Conservation (phyloP, 2,113 vertebrate genomes). For the Campylorhamphus procurvoides region DNA sequence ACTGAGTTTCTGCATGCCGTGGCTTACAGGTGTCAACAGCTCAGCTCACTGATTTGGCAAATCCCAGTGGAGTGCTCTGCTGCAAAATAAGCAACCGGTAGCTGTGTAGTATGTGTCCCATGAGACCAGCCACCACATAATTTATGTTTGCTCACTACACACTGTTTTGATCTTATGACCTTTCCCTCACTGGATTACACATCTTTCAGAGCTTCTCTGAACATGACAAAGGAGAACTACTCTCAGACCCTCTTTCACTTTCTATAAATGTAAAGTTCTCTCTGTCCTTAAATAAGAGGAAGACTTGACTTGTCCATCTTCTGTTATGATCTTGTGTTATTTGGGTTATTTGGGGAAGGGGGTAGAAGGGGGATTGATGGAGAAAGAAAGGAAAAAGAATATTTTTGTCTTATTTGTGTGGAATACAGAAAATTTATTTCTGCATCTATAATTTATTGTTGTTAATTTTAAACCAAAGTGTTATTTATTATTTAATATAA, state of each 20-base stretch:
- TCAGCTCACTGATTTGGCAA: neutral
- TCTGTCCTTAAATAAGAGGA: neutral
- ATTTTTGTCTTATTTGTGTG: neutral
- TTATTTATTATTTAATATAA: neutral
- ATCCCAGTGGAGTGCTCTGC: neutral
- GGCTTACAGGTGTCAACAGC: neutral
- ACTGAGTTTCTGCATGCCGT: neutral
- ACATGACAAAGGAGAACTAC: neutral
- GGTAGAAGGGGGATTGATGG: fast-evolving
- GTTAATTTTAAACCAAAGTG: neutral
- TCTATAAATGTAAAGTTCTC: neutral
- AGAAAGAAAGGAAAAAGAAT: fast-evolving
- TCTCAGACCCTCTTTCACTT: neutral
- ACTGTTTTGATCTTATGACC: neutral
- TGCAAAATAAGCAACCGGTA: neutral
- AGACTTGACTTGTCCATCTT: neutral
- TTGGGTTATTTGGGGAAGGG: fast-evolving
- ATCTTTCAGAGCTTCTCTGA: neutral
- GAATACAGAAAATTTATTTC: neutral
- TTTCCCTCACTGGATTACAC: neutral
- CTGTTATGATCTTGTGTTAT: neutral
- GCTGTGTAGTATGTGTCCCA: neutral
- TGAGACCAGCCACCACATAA: neutral
- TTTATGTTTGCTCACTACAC: neutral
- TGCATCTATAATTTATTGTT: neutral